phyloP scores from a whole-genome alignment of 1,140 invertebrate species.

The Theocolax elegans region DNA sequence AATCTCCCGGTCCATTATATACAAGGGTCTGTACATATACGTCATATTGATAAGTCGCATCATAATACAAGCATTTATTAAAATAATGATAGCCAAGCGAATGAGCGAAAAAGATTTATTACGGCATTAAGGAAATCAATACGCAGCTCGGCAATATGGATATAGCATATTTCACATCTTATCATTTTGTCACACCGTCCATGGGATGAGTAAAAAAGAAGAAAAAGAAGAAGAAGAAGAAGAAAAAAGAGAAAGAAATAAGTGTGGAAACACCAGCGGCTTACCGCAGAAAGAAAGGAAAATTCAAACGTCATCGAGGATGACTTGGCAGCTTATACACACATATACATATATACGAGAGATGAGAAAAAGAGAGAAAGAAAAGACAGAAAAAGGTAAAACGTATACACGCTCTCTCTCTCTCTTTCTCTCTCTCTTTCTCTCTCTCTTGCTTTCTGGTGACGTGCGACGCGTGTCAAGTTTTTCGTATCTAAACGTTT shows the following conservation, averaged over 20 bases:
- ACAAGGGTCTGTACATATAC: background rate
- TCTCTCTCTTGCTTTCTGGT: background rate
- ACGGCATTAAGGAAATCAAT: conserved; percentile 34
- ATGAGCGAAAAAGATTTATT: conserved; percentile 30
- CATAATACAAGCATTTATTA: conserved; percentile 34
- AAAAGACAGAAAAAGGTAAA: background rate
- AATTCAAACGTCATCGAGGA: conserved; percentile 25
- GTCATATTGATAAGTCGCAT: background rate
- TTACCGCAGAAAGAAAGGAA: too few relatives aligned
- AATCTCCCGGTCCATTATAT: background rate
- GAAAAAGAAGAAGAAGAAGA: conserved; percentile 1
- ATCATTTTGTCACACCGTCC: conserved; percentile 42
- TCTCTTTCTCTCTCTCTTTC: background rate
- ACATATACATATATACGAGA: too few relatives aligned
- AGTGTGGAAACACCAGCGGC: background rate
- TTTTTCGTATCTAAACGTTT: conserved; percentile 45
- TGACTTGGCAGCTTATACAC: conserved; percentile 24
- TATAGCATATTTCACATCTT: conserved; percentile 26
- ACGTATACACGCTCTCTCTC: background rate
- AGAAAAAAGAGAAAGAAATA: conserved; percentile 33
- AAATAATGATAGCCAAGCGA: conserved; percentile 17
- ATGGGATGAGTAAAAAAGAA: background rate
- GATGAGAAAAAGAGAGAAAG: conserved; percentile 16
- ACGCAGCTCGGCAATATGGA: background rate
- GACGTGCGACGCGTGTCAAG: conserved; percentile 8